These are phyloP conservation scores for Pelobates cultripes DNA, from an alignment of 2,797 vertebrate genomes.

Conservation along the genomic window DNA sequence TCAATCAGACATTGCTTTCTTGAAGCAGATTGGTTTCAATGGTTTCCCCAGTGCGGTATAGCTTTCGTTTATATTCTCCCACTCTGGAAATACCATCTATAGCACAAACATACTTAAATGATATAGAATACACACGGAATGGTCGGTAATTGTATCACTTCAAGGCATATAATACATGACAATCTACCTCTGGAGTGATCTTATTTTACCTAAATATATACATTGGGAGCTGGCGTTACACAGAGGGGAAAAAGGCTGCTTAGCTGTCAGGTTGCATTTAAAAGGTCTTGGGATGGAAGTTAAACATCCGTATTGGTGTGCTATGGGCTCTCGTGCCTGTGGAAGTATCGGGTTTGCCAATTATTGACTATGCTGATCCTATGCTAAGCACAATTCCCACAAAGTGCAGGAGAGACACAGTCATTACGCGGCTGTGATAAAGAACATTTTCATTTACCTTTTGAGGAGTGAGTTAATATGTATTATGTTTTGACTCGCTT, in stretches of 20 bases:
- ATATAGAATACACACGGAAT: constrained; percentile 53
- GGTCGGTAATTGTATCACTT: constrained; percentile 56
- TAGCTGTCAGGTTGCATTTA: constrained; percentile 61
- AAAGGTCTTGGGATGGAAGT: constrained; percentile 63
- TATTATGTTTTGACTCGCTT: neutral
- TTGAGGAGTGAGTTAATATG: neutral
- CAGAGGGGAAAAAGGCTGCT: constrained; percentile 60
- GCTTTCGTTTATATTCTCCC: constrained; percentile 31
- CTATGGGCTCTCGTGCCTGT: constrained; percentile 65
- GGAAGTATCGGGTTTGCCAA: constrained; percentile 67
- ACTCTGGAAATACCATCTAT: constrained; percentile 53
- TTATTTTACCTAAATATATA: constrained; percentile 56
- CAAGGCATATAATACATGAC: constrained; percentile 55
- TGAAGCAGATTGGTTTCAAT: neutral
- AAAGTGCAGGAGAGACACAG: constrained; percentile 65
- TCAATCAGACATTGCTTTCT: constrained; percentile 44
- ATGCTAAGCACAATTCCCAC: constrained; percentile 67
- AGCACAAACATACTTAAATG: constrained; percentile 50
- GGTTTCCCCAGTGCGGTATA: constrained; percentile 48
- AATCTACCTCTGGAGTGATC: constrained; percentile 53
- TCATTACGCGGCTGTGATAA: constrained; percentile 53
- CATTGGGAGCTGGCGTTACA: neutral
- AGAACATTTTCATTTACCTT: constrained; percentile 31
- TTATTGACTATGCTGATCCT: constrained; percentile 66
- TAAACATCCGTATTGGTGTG: constrained; percentile 63